These are phyloP conservation scores for Gyrodactylus bullatarudis DNA, from an alignment of 1,140 invertebrate genomes.

Conservation along the genomic window DNA sequence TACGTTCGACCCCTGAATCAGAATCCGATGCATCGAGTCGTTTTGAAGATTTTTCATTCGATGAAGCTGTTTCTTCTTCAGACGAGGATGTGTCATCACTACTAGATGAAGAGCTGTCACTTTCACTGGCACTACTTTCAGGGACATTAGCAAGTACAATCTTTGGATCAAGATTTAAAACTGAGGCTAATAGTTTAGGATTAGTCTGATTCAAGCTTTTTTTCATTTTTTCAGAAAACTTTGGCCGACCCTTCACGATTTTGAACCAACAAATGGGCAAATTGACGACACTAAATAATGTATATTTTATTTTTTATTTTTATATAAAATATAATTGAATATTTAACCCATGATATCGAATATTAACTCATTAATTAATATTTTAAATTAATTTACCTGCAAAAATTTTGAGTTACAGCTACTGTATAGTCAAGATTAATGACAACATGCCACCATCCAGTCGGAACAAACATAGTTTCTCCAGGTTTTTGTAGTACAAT, in stretches of 20 bases:
- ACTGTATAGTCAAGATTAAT: conserved; percentile 73
- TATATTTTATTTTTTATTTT: no score
- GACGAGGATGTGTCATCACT: not conserved
- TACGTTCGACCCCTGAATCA: no score
- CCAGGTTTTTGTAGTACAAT: conserved; percentile 84
- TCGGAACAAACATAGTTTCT: conserved; percentile 89
- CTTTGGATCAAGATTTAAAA: not conserved
- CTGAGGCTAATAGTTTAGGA: not conserved
- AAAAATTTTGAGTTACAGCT: conserved; percentile 91
- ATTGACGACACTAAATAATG: conserved; percentile 34
- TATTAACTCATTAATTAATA: not conserved
- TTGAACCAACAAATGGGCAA: conserved; percentile 93
- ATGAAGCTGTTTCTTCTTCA: no score
- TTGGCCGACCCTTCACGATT: conserved; percentile 64
- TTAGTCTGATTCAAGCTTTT: conserved; percentile 24
- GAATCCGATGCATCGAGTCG: no score
- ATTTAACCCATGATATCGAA: no score
- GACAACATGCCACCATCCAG: conserved; percentile 64
- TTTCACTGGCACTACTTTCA: not conserved
- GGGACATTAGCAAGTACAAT: not conserved
- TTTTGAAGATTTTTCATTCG: no score
- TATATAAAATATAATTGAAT: no score
- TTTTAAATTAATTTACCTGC: conserved; percentile 22
- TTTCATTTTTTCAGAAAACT: conserved; percentile 54
- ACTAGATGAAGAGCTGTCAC: not conserved